Conservation (phyloP, 2,797 vertebrate species). For the Phrynocephalus forsythii region DNA sequence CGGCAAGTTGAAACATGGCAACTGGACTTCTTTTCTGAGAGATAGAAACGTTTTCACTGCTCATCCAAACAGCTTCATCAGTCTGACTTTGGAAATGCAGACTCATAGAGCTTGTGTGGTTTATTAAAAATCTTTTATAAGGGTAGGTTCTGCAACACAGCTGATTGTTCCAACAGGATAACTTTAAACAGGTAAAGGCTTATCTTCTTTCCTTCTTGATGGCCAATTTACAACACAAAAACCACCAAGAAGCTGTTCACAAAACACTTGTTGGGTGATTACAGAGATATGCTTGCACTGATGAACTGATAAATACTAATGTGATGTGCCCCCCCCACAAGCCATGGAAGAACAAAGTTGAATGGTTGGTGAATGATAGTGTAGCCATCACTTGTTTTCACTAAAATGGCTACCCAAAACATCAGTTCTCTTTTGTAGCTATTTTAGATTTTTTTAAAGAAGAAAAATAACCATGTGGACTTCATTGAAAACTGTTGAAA, state of each 20-base stretch:
- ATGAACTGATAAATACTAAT: background rate
- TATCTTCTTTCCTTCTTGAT: conserved; percentile 26
- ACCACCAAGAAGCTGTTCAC: background rate
- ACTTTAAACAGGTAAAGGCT: conserved; percentile 34
- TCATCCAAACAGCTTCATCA: no score
- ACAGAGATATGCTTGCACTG: background rate
- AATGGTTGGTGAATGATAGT: background rate
- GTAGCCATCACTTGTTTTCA: background rate
- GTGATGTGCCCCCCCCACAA: background rate
- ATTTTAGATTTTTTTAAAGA: conserved; percentile 20
- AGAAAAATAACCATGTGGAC: background rate
- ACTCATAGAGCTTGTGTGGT: conserved; percentile 30
- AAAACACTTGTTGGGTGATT: background rate
- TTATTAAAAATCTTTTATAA: conserved; percentile 38
- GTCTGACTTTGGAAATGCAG: background rate
- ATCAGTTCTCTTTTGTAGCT: conserved; percentile 3
- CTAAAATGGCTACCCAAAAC: background rate
- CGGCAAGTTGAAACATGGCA: no score
- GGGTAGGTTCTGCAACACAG: conserved; percentile 17
- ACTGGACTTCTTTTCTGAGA: no score
- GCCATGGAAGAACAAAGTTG: background rate
- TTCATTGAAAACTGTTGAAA: conserved; percentile 28
- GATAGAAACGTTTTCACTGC: no score
- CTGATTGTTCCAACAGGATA: conserved; percentile 51
- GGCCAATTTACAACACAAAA: background rate